Conservation (phyloP, 2,888 invertebrate species). For the Augiades crinisus region DNA sequence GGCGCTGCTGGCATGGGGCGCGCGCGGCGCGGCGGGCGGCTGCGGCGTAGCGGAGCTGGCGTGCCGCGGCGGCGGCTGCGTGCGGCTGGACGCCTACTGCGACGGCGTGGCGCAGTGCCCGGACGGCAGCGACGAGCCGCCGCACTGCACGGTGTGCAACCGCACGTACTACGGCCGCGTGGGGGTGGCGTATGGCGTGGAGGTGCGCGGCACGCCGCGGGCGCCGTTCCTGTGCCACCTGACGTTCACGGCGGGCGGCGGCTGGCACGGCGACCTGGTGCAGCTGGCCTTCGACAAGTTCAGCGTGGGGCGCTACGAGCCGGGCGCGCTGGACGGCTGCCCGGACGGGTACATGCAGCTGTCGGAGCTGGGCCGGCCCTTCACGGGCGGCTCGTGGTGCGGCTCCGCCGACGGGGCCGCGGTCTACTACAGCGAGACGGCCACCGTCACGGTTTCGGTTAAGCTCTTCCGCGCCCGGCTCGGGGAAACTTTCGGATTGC, state of each 20-base stretch:
- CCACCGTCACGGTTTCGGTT: slow-evolving; percentile 92
- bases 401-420: slow-evolving; percentile 90
- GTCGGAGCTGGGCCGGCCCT: slow-evolving; percentile 92
- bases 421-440: slow-evolving; percentile 94
- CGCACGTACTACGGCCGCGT: slow-evolving; percentile 95
- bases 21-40: slow-evolving; percentile 54
- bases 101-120: slow-evolving; percentile 92
- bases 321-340: slow-evolving; percentile 87
- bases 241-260: slow-evolving; percentile 95
- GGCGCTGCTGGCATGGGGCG: slow-evolving; percentile 35
- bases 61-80: slow-evolving; percentile 88
- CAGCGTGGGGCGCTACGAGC: slow-evolving; percentile 91
- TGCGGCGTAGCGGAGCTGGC: slow-evolving; percentile 82
- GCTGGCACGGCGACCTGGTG: slow-evolving; percentile 93
- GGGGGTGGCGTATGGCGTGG: slow-evolving; percentile 90
- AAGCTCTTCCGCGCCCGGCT: slow-evolving; percentile 88
- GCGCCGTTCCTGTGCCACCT: slow-evolving; percentile 94
- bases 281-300: slow-evolving; percentile 95
- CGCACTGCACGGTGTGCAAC: slow-evolving; percentile 92
- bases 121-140: slow-evolving; percentile 92
- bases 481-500: slow-evolving; percentile 89
- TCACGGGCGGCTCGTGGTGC: slow-evolving; percentile 95
- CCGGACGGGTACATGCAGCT: slow-evolving; percentile 94
- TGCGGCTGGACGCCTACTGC: slow-evolving; percentile 92
- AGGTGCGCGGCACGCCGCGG: slow-evolving; percentile 87